Percentiles rank a stretch among this genome's conserved stretches.
phyloP scores from a whole-genome alignment of 2,888 invertebrate species.

The Cacoxenus indagator region DNA sequence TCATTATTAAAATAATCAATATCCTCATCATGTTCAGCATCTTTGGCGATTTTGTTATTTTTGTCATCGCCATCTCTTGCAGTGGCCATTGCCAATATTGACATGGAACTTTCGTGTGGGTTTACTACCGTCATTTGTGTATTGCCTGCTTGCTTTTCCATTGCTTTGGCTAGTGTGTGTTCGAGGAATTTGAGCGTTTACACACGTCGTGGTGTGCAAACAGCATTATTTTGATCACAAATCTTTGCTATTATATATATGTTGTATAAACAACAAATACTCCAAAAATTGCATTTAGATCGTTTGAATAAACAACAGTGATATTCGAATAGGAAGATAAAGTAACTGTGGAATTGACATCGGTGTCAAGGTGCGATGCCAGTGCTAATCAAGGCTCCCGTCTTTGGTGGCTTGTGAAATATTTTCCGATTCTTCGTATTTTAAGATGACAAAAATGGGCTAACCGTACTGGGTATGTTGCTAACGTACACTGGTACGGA shows the following conservation, averaged over 20 bases:
- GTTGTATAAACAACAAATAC: not conserved
- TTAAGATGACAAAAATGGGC: too few relatives aligned
- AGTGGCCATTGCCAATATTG: constrained; percentile 5
- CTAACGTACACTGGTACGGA: too few relatives aligned
- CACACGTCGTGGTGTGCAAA: not conserved
- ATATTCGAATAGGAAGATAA: too few relatives aligned
- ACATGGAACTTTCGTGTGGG: constrained; percentile 14
- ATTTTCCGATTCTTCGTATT: too few relatives aligned
- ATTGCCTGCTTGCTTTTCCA: not conserved
- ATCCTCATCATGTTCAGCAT: not conserved
- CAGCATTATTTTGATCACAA: not conserved
- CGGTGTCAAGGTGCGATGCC: too few relatives aligned
- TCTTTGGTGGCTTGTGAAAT: too few relatives aligned
- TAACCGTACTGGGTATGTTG: too few relatives aligned
- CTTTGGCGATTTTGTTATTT: not conserved
- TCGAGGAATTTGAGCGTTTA: not conserved
- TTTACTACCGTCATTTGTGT: not conserved
- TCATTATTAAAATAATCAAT: too few relatives aligned
- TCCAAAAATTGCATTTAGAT: too few relatives aligned
- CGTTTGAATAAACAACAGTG: too few relatives aligned
- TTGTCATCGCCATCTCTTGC: not conserved
- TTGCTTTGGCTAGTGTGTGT: not conserved
- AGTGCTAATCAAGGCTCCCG: too few relatives aligned
- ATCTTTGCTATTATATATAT: not conserved
- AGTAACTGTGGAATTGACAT: too few relatives aligned